Percentiles rank a stretch among this genome's conserved stretches.
Conservation (phyloP, 2,797 vertebrate genomes). For the Coregonus suidteri region DNA sequence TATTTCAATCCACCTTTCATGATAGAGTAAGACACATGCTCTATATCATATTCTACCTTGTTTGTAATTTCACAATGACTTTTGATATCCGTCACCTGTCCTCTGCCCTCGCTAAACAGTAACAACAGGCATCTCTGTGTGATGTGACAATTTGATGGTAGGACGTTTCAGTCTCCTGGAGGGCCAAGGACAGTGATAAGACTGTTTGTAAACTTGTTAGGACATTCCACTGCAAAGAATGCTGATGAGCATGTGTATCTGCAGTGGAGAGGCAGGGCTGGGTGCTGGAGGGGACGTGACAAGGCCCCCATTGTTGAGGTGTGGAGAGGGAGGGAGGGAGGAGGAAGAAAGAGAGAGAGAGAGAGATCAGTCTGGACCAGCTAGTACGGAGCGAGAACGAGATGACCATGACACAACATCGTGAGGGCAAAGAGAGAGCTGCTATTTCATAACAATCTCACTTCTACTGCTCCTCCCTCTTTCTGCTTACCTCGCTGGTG, state of each 20-base stretch:
- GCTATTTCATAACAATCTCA: constrained; percentile 53
- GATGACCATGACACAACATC: constrained; percentile 30
- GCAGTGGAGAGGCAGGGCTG: constrained; percentile 38
- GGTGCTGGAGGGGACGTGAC: constrained; percentile 51
- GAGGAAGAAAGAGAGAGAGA: constrained; percentile 18
- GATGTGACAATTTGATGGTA: neutral
- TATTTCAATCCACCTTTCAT: neutral
- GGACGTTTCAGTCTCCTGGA: neutral
- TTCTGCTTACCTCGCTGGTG: neutral
- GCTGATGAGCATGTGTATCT: constrained; percentile 67
- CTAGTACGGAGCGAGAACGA: constrained; percentile 25
- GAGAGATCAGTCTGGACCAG: neutral
- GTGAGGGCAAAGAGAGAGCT: constrained; percentile 35
- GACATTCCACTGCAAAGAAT: constrained; percentile 56
- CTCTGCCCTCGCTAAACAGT: too few species aligned
- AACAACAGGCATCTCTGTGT: neutral
- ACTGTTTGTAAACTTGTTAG: constrained; percentile 48
- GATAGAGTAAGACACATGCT: neutral
- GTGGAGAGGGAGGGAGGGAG: constrained; percentile 28
- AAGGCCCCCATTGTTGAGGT: constrained; percentile 69
- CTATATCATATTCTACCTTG: neutral
- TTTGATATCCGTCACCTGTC: too few species aligned
- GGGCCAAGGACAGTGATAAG: constrained; percentile 24
- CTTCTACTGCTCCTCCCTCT: constrained; percentile 12
- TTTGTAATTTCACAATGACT: neutral